Percentiles rank a stretch among this genome's conserved stretches.
These are phyloP conservation scores for Mugil cephalus DNA, from an alignment of 2,113 vertebrate genomes.

Conservation along the genomic window DNA sequence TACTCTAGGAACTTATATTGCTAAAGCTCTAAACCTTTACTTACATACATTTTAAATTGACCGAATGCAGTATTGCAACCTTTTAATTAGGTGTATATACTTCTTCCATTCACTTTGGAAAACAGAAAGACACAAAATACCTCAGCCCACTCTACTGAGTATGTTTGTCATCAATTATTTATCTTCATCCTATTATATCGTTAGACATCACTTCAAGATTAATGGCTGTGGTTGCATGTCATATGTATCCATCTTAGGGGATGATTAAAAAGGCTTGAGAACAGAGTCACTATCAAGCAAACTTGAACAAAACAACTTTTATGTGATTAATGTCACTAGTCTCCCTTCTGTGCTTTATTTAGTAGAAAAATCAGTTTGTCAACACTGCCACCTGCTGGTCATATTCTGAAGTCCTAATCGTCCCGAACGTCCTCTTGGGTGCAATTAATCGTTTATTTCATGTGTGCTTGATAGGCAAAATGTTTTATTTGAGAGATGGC, in stretches of 20 bases:
- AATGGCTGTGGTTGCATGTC: background rate
- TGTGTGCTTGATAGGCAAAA: background rate
- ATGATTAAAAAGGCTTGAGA: slow-evolving; percentile 24
- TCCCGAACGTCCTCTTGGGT: slow-evolving; percentile 7
- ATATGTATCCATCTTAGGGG: slow-evolving; percentile 6
- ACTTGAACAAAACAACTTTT: slow-evolving; percentile 13
- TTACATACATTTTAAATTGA: no score
- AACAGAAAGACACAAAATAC: no score
- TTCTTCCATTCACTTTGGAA: no score
- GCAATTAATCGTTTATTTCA: background rate
- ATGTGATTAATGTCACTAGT: no score
- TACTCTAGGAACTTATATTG: no score
- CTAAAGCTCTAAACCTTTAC: no score
- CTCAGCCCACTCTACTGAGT: no score
- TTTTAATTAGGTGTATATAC: no score
- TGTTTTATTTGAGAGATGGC: slow-evolving; percentile 4
- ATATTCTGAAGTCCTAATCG: background rate
- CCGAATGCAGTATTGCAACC: no score
- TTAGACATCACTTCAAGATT: no score
- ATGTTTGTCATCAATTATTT: no score
- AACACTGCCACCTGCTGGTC: slow-evolving; percentile 58
- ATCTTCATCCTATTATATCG: no score
- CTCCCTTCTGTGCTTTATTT: background rate
- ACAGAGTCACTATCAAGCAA: slow-evolving; percentile 19
- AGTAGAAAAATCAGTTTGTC: slow-evolving; percentile 1